phyloP scores from a whole-genome alignment of 1,140 invertebrate species.

The Melanaphis sacchari region DNA sequence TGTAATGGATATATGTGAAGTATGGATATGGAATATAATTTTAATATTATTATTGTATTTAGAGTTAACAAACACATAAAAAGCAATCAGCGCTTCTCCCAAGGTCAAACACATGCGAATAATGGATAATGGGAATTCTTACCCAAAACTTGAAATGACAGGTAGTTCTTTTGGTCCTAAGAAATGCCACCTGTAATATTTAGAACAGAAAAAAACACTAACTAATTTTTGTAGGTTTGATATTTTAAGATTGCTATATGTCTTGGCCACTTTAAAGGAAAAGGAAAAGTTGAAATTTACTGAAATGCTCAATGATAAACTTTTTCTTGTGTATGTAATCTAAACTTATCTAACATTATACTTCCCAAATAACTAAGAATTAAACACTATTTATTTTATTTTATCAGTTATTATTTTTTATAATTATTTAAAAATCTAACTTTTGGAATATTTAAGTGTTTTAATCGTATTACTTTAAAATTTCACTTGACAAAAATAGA shows the following conservation, averaged over 20 bases:
- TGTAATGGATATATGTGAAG: constrained; percentile 43
- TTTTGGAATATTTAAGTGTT: constrained; percentile 35
- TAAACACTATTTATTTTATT: neutral
- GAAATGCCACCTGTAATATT: constrained; percentile 57
- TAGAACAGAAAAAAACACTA: constrained; percentile 53
- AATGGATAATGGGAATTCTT: constrained; percentile 51
- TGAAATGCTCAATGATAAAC: neutral
- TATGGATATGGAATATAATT: constrained; percentile 38
- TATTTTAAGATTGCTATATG: constrained; percentile 33
- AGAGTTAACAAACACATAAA: constrained; percentile 40
- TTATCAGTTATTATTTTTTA: neutral
- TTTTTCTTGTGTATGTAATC: neutral
- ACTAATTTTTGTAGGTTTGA: constrained; percentile 29
- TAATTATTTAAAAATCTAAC: constrained; percentile 8
- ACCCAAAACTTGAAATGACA: constrained; percentile 58
- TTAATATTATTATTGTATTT: constrained; percentile 29
- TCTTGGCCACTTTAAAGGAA: neutral
- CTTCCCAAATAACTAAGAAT: neutral
- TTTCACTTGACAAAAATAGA: neutral
- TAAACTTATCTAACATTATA: neutral
- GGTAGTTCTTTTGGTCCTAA: constrained; percentile 57
- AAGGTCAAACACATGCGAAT: constrained; percentile 55
- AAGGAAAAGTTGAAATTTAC: neutral
- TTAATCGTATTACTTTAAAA: neutral
- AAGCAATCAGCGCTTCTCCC: constrained; percentile 50